A percentile compares a stretch with the other conserved stretches of the same genome.
Evolutionary conservation across 2,888 invertebrate species (phyloP).

Genomic region (Cosmopolites sordidus): DNA sequence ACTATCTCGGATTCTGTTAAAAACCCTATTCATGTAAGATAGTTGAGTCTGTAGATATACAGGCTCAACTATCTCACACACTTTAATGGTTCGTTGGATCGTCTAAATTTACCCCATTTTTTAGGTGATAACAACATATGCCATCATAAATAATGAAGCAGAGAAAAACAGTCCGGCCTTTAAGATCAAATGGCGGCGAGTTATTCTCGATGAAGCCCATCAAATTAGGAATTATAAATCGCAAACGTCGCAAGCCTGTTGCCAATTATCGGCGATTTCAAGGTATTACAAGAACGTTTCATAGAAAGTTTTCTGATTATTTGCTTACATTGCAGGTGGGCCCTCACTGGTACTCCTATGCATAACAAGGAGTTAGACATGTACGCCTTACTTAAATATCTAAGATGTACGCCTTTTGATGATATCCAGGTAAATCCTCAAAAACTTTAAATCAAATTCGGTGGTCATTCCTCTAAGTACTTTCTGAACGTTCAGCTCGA

Average conservation of each 20-base stretch:
- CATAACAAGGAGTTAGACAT: slow-evolving; percentile 89
- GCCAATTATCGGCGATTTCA: slow-evolving; percentile 56
- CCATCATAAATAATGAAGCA: slow-evolving; percentile 62
- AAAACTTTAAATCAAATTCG: too few species aligned
- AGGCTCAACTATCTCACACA: too few species aligned
- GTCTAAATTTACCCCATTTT: too few species aligned
- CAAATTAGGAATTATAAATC: slow-evolving; percentile 84
- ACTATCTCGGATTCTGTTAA: too few species aligned
- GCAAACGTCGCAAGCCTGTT: slow-evolving; percentile 67
- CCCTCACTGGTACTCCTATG: slow-evolving; percentile 90
- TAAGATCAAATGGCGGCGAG: slow-evolving; percentile 75
- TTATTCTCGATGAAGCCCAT: slow-evolving; percentile 93
- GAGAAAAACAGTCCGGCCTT: slow-evolving; percentile 59
- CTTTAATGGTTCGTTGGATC: too few species aligned
- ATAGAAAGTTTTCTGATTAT: background rate
- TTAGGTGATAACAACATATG: slow-evolving; percentile 78
- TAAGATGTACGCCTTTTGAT: slow-evolving; percentile 84
- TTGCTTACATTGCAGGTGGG: slow-evolving; percentile 59
- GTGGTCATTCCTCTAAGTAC: too few species aligned
- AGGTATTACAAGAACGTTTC: slow-evolving; percentile 11
- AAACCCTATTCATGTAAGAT: too few species aligned
- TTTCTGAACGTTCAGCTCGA: too few species aligned
- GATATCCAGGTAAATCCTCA: slow-evolving; percentile 62
- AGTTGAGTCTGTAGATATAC: too few species aligned
- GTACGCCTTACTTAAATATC: slow-evolving; percentile 75